Evolutionary conservation across 2,888 invertebrate species (phyloP), one percentile per base, ranked within the genome.

Genomic region (Notodonta dromedarius): DNA sequence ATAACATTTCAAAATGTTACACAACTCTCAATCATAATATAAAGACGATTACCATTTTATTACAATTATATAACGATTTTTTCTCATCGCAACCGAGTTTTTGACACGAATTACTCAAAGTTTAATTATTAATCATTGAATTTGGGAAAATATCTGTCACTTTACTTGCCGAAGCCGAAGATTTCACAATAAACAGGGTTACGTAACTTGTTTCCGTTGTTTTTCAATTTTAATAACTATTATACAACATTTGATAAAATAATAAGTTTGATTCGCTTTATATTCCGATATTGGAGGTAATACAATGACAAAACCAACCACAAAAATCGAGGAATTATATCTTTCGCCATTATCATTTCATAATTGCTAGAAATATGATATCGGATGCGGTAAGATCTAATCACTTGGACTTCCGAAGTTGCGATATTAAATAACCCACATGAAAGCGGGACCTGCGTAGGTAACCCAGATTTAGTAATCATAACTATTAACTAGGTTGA

Each of bases 321-420:
- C 52, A 6, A 55, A 55, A 54, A 40, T 9, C 14, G 40, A n/a
- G 40, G 0, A 39, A 39, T n/a, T 40, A 55, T 40, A 55, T 55
- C 40, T 40, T 14, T 40, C 55, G 40, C 54, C 35, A 11, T 55
- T 8, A 14, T 40, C 40, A 55, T 16, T 55, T 14, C 55, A 14
- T 40, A 9, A 55, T 14, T 11, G 14, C 14, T 40, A 5, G 55
- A 55, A 55, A 40, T 35, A 13, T 55, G 6, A 40, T 55, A 55
- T 55, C 16, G 39, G 40, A 40, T 55, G 55, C 40, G 55, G 55
- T 55, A 40, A 55, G 7, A 55, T 24, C 55, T 55, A 55, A 55
- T 55, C 14, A 40, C 3, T 52, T 16, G 35, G 35, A 32, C 53
- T 40, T 55, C 40, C 40, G 55, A 14, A 13, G 12, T 53, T 53